Base-by-base conservation (phyloP, 2,113 vertebrate species). In the Lophotis ruficrista region DNA sequence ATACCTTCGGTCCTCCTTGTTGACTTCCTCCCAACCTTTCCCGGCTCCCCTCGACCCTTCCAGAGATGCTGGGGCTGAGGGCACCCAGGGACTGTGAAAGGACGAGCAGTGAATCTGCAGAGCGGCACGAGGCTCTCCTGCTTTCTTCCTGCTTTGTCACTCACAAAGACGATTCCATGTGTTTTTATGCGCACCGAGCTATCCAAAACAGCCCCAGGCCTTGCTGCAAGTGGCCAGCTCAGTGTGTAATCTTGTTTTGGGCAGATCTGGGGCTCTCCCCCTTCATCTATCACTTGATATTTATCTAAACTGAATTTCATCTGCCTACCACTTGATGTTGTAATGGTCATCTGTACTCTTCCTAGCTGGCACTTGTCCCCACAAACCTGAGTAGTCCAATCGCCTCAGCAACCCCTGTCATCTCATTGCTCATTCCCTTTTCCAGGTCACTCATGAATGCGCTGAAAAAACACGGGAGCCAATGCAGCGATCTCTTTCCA, bases 291-390 rank as follows among this genome's bases (percentile, higher is more conserved):
- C 47, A 23, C 51, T 87, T 48, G 57, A 68, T 93, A 60, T 28
- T 92, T 61, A 93, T 95, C 93, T 95, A 75, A 94, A 91, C 65
- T 76, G 77, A 91, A 96, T 93, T 95, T 84, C 87, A 87, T 87
- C 71, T 82, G 48, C 77, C 61, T 50, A 35, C 41, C 7, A 2
- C 60, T 47, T 17, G 3, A 6, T 78, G 77, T 66, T 75, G 83
- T 81, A 94, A 94, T 68, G 56, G 27, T 51, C 33, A 18, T 65
- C 83, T 92, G 87, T 84, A 38, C 51, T 92, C 83, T 82, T 94
- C 73, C 72, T 51, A 78, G 65, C 61, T 94, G 89, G 93, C 93
- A 83, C 21, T 62, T 84, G 38, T 66, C 64, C 43, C 35, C 56
- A 12, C 3, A 35, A 94, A 93, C 89, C 68, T 87, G 65, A 95